Evolutionary conservation across 2,797 vertebrate genomes (phyloP), one percentile per base, ranked within the genome.

Genomic region (Syngnathus acus): DNA sequence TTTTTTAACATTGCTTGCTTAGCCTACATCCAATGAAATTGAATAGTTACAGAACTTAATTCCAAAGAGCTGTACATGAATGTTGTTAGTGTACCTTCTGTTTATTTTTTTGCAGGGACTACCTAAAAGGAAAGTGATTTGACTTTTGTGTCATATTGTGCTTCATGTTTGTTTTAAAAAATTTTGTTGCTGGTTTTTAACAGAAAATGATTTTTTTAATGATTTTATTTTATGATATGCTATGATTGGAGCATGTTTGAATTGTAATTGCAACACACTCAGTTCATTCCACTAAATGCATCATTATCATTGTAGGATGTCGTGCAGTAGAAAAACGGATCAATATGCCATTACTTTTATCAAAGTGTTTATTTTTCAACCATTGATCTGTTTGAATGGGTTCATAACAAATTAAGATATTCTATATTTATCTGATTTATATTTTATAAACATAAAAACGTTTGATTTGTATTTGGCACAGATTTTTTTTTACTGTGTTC

Each of bases 371-470:
- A 65, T 71, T 48, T 48, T 48, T 48, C 26, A 74, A 9, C 69
- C 68, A 72, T 21, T 54, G 50, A 38, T 38, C 6, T 23, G 47
- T 75, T 79, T 78, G 23, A 72, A 69, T 77, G 68, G 68, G 66
- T 80, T 78, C 79, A 70, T 64, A 21, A 68, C 68, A 55, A 37
- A 72, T 69, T n/a, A 74, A 71, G 47, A 67, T 79, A 69, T 74
- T 79, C 63, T 80, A 21, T 84, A 82, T 85, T 86, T 85, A 79
- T 83, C 65, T 50, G 71, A 69, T 80, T 81, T 64, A 63, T 78
- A 66, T 83, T 78, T 82, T 82, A 69, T 78, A 71, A 64, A 74
- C 72, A 55, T 68, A 38, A 71, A 74, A 79, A 73, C 68, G 26
- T 64, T 76, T 77, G 72, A 80, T 81, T 83, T 75, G 63, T 77